Conservation (phyloP, 1,140 invertebrate genomes). For the Papilio xuthus region DNA sequence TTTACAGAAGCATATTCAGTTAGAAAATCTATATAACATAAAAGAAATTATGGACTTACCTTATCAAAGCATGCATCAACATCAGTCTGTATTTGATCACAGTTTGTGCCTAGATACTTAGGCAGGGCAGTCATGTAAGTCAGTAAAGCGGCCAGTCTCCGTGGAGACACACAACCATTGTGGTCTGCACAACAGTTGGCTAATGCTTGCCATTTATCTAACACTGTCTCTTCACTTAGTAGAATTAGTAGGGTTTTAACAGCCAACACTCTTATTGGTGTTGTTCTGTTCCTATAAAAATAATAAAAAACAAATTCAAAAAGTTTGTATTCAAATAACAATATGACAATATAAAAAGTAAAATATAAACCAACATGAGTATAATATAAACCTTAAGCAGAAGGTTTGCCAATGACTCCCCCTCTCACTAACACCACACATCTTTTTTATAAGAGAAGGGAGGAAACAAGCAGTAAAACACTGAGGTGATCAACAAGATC, state of each 20-base stretch:
- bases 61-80: conserved; percentile 84
- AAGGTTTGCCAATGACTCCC: no score
- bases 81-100: conserved; percentile 81
- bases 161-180: conserved; percentile 84
- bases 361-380: not conserved
- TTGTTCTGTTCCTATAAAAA: conserved; percentile 66
- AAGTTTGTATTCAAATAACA: not conserved
- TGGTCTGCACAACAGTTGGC: conserved; percentile 85
- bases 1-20: no score
- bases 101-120: conserved; percentile 83
- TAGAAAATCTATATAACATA: no score
- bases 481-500: no score
- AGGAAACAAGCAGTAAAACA: no score
- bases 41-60: conserved; percentile 66
- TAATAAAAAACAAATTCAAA: conserved; percentile 16
- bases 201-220: conserved; percentile 85
- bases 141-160: conserved; percentile 82
- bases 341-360: no score
- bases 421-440: no score
- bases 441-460: no score
- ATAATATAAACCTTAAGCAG: not conserved
- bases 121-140: conserved; percentile 81
- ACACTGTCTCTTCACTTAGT: conserved; percentile 82
- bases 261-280: conserved; percentile 79
- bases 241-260: conserved; percentile 84